Percentiles rank a stretch among this genome's conserved stretches.
phyloP scores from a whole-genome alignment of 2,888 invertebrate genomes.

The Eupithecia subfuscata region DNA sequence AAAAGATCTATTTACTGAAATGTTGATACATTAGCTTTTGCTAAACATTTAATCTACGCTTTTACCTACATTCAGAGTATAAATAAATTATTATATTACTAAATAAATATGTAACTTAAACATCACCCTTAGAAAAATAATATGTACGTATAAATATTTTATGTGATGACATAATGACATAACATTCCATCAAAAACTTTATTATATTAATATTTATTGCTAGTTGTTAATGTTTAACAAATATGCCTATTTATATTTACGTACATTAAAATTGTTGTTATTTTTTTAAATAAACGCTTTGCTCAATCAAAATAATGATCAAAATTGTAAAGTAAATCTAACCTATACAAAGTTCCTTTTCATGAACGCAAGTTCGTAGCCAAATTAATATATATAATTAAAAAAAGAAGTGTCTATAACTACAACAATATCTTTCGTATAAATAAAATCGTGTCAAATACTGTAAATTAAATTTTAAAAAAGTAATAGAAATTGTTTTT shows the following conservation, averaged over 20 bases:
- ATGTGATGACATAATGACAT: not conserved
- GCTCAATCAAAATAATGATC: slow-evolving; percentile 42
- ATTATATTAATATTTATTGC: slow-evolving; percentile 13
- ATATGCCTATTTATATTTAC: not conserved
- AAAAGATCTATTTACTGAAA: not conserved
- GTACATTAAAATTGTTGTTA: slow-evolving; percentile 18
- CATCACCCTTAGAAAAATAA: not conserved
- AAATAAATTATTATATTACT: not conserved
- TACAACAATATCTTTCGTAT: not conserved
- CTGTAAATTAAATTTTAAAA: not conserved
- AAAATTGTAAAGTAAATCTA: slow-evolving; percentile 37
- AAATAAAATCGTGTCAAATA: not conserved
- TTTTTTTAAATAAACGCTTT: slow-evolving; percentile 32
- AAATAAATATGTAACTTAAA: not conserved
- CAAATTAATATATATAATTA: slow-evolving; percentile 15
- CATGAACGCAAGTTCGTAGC: slow-evolving; percentile 20
- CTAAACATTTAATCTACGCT: slow-evolving; percentile 37
- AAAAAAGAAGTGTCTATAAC: not conserved
- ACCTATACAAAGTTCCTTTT: slow-evolving; percentile 24
- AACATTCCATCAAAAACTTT: slow-evolving; percentile 8
- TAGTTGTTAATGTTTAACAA: slow-evolving; percentile 14
- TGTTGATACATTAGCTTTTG: slow-evolving; percentile 33
- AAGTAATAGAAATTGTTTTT: not conserved
- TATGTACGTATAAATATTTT: not conserved
- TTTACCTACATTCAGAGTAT: not conserved